phyloP scores from a whole-genome alignment of 1,140 invertebrate species.

The Sminthurinus signatus region DNA sequence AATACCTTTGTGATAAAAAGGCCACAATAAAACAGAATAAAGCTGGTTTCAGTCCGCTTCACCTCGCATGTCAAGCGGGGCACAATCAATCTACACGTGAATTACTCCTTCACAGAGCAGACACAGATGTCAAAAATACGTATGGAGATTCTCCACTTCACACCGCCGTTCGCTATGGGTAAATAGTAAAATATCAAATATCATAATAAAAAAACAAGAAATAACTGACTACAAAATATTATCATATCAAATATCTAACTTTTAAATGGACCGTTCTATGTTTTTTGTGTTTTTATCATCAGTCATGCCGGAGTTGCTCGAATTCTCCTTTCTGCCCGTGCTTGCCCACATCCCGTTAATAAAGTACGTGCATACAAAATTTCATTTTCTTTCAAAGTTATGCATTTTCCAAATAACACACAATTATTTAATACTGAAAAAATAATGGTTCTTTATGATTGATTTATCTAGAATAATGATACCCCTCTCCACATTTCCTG shows the following conservation, averaged over 20 bases:
- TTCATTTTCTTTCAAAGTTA: too few species aligned
- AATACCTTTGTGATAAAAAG: slow-evolving; percentile 58
- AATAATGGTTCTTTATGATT: background rate
- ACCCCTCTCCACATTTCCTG: slow-evolving; percentile 87
- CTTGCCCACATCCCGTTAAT: slow-evolving; percentile 81
- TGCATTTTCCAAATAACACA: too few species aligned
- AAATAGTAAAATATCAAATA: too few species aligned
- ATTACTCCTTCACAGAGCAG: slow-evolving; percentile 74
- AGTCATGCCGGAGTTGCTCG: slow-evolving; percentile 91
- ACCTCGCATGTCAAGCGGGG: slow-evolving; percentile 71
- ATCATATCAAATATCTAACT: slow-evolving; percentile 88
- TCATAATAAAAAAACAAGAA: too few species aligned
- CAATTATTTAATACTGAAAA: too few species aligned
- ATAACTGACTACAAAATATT: too few species aligned
- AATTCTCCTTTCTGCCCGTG: slow-evolving; percentile 84
- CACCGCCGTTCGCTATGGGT: slow-evolving; percentile 21
- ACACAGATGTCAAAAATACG: slow-evolving; percentile 50
- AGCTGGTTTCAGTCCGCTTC: slow-evolving; percentile 85
- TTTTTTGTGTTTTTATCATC: too few species aligned
- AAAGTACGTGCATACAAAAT: too few species aligned
- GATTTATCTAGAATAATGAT: slow-evolving; percentile 70
- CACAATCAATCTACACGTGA: slow-evolving; percentile 92
- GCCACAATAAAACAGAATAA: slow-evolving; percentile 62
- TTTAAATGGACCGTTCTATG: too few species aligned
- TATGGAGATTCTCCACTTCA: slow-evolving; percentile 37